These are phyloP conservation scores for Atethmia centrago DNA, from an alignment of 2,888 invertebrate species.

Conservation along the genomic window DNA sequence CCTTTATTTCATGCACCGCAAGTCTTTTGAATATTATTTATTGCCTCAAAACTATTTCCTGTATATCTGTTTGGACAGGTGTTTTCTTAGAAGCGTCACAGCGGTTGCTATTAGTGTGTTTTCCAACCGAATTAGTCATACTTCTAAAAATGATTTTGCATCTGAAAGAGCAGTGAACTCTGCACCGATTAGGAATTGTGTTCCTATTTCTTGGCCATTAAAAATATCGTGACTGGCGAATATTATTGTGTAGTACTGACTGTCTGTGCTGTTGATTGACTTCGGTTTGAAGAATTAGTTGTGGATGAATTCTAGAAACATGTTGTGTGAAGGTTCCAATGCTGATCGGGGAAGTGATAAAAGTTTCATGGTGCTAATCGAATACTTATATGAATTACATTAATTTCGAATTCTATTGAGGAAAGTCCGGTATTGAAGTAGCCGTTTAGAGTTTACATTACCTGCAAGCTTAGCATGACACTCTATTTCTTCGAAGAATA, in stretches of 20 bases:
- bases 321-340: constrained; percentile 14
- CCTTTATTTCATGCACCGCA: constrained; percentile 19
- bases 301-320: constrained; percentile 14
- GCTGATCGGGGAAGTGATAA: constrained; percentile 24
- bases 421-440: constrained; percentile 26
- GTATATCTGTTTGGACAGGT: constrained; percentile 73
- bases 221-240: constrained; percentile 66
- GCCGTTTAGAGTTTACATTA: constrained; percentile 39
- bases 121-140: constrained; percentile 78
- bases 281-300: constrained; percentile 27
- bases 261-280: constrained; percentile 18
- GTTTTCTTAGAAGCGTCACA: constrained; percentile 67
- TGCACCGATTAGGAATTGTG: constrained; percentile 59
- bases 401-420: constrained; percentile 24
- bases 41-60: constrained; percentile 47
- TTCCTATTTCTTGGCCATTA: constrained; percentile 59
- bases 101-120: constrained; percentile 66
- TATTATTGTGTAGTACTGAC: constrained; percentile 43
- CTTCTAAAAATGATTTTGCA: constrained; percentile 73
- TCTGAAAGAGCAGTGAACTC: constrained; percentile 72
- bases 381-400: constrained; percentile 17
- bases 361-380: constrained; percentile 19
- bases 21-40: constrained; percentile 33
- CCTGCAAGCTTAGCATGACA: no score
- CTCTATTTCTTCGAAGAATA: no score